Evolutionary conservation across 2,113 vertebrate genomes (phyloP), one percentile per base, ranked within the genome.

Genomic region (Elephantulus edwardii): DNA sequence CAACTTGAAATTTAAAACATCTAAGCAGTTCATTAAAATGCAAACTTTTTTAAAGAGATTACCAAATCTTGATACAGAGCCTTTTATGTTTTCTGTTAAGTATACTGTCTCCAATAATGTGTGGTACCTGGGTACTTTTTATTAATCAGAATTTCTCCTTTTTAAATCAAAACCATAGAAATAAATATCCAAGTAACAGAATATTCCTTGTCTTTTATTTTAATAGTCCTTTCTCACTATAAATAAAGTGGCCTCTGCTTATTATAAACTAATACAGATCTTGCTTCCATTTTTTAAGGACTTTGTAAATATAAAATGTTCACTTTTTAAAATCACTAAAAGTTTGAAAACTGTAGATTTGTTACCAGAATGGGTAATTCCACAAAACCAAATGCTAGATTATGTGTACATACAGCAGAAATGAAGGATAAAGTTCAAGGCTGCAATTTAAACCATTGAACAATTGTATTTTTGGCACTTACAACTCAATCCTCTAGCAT

Each of bases 401-500:
- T 75, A 93, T 70, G 78, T 72, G 66, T 94, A 94, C 11, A 94
- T 90, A 91, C 78, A 95, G 94, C 70, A 97, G 66, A 97, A 96
- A 95, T 95, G 96, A 97, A 96, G 93, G 94, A 95, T 95, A 94
- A 95, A 96, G 91, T 96, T 97, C 93, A 97, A 93, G 86, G 72
- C 85, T 96, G 88, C 95, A 97, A 97, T 97, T 96, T 95, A 97
- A 93, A 91, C 62, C 96, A 96, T 97, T 96, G 96, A 97, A 97
- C 96, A 96, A 90, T 90, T 91, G 91, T 96, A 97, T 96, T 96
- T n/a, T 93, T 95, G 91, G 68, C 88, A 96, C 66, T 60, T 83
- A 81, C 94, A 83, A 24, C 80, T 96, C 96, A 96, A 94, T 95
- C 70, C 44, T 85, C 86, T 91, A 90, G 76, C 88, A 91, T 93